Evolutionary conservation across 2,797 vertebrate genomes (phyloP), one percentile per base, ranked within the genome.

Genomic region (Avahi laniger): DNA sequence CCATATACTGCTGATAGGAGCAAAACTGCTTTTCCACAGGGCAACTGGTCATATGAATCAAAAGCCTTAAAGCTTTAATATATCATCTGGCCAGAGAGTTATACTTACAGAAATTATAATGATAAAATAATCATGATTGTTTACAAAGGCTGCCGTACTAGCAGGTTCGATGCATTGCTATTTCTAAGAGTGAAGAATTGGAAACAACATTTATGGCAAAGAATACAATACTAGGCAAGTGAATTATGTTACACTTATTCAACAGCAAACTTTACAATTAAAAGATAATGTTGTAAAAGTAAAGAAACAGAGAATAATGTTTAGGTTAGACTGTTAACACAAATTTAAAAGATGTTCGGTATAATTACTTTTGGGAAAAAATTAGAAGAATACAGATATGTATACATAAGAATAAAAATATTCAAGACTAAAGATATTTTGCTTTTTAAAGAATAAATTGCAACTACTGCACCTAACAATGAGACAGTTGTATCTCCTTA

Each of bases 241-340:
- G 54, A 84, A 91, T 24, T 54, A 59, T 33, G 65, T 13, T 43
- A 87, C 5, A 80, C 46, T 89, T 84, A 76, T 63, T 89, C 48
- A 93, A 83, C 4, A 92, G 26, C 3, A 88, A 92, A 70, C 15
- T 73, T 95, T 82, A 87, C n/a, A 91, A 91, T 84, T 82, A 93
- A 93, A 93, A 93, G 48, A 78, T 63, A 76, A 59, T 67, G 67
- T 17, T 35, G 4, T 35, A 85, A 50, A 93, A 43, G 10, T 14
- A 87, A 89, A 87, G 67, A 83, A 24, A 78, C 20, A 35, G 18
- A 92, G 22, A 82, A 79, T 43, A 91, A 79, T 59, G 41, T 65
- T 61, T 52, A 80, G n/a, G 11, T 28, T 73, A 88, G 11, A 79
- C 52, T 82, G 24, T n/a, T 78, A 67, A 79, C 17, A 82, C 6